Percentiles rank a stretch among this genome's conserved stretches.
These are phyloP conservation scores for Bibio marci DNA, from an alignment of 2,888 invertebrate genomes.

Conservation along the genomic window DNA sequence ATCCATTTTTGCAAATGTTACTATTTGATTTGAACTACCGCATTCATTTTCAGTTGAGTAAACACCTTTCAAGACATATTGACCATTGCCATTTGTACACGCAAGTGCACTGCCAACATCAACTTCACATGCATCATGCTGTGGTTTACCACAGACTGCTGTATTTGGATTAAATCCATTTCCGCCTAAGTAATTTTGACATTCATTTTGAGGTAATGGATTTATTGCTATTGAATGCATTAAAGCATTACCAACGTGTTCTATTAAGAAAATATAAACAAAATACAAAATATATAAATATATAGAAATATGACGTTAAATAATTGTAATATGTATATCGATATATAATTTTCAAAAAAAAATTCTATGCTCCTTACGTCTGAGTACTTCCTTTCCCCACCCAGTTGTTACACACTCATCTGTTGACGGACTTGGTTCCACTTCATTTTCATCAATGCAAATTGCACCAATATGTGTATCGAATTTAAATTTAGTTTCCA, in stretches of 20 bases:
- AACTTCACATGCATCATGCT: slow-evolving; percentile 58
- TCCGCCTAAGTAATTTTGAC: slow-evolving; percentile 29
- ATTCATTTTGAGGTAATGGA: slow-evolving; percentile 34
- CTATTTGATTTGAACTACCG: slow-evolving; percentile 35
- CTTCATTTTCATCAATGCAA: slow-evolving; percentile 42
- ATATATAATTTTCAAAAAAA: slow-evolving; percentile 3
- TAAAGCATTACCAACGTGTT: slow-evolving; percentile 53
- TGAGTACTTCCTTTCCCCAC: slow-evolving; percentile 64
- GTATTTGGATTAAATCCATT: slow-evolving; percentile 39
- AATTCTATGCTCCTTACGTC: slow-evolving; percentile 37
- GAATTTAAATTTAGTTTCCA: slow-evolving; percentile 42
- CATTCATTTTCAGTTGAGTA: slow-evolving; percentile 61
- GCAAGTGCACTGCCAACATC: slow-evolving; percentile 70
- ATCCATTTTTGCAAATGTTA: slow-evolving; percentile 42
- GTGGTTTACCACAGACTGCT: slow-evolving; percentile 50
- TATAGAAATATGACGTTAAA: slow-evolving; percentile 1
- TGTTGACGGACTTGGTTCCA: slow-evolving; percentile 30
- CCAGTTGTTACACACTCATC: slow-evolving; percentile 59
- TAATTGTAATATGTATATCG: neutral
- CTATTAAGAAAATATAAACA: slow-evolving; percentile 34
- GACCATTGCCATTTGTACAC: slow-evolving; percentile 51
- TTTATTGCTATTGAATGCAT: slow-evolving; percentile 57
- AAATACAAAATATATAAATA: slow-evolving; percentile 5
- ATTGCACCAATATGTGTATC: slow-evolving; percentile 58
- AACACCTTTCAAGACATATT: slow-evolving; percentile 52